Base-by-base conservation (phyloP, 2,888 invertebrate species). In the Labia minor region DNA sequence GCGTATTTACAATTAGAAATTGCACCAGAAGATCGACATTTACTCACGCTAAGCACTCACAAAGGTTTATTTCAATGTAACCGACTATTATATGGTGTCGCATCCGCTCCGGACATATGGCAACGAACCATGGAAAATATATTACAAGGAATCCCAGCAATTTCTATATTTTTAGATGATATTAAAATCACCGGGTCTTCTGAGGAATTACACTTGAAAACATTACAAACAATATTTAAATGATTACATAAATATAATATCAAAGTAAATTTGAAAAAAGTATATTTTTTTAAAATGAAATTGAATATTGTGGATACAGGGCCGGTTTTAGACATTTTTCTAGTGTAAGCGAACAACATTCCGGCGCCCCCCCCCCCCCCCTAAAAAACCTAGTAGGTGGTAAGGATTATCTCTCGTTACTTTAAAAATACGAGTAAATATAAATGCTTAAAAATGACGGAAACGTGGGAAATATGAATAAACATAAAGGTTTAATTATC, bases 1-100 rank as follows among this genome's bases (percentile, higher is more conserved):
- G 76, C 77, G 2, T 77, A 76, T 66, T 70, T 75, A 68, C 75
- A 77, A 67, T 62, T 76, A 20, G 73, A 74, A 71, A 70, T 76
- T 21, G 72, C 73, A 33, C 73, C 72, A 1, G 73, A 74, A 19
- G 72, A 73, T 69, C 69, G 72, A 67, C 69, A 75, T 18, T 70
- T 73, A 16, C 66, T 76, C 18, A 76, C 75, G 1, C 70, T 77
- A 63, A 75, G 68, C 68, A 76, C 76, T 1, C 75, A 74, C 66
- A 74, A 74, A 66, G 76, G 75, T 1, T 66, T 76, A 14, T 76
- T 71, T 68, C 68, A 72, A 64, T 72, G 72, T 65, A 75, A 71
- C 8, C 67, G 76, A n/a, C 65, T 76, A 63, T 71, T 73, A 71
- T 75, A 73, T 68, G 76, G 75, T 1, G 67, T 76, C 2, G 72